These are phyloP conservation scores for Engraulis encrasicolus DNA, from an alignment of 2,113 vertebrate genomes.

Conservation along the genomic window DNA sequence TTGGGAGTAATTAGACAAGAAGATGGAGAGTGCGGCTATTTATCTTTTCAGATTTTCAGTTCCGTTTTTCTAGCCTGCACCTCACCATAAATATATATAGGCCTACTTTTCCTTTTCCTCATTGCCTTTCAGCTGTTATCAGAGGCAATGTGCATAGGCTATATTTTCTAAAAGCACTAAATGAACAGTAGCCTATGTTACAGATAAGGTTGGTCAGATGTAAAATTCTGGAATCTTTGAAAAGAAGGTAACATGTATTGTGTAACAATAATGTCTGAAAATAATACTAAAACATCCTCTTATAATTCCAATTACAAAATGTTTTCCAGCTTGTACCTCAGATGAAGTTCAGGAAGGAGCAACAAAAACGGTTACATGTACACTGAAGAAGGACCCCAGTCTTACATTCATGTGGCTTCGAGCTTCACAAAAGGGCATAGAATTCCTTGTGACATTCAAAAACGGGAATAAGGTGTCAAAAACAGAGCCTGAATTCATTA, in stretches of 20 bases:
- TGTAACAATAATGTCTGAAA: not conserved
- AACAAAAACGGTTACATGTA: not conserved
- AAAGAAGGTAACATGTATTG: not conserved
- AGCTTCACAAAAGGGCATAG: not conserved
- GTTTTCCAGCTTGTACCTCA: not conserved
- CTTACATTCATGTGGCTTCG: conserved; percentile 27
- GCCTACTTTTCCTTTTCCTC: too few relatives aligned
- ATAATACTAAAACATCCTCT: not conserved
- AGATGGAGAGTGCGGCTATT: too few relatives aligned
- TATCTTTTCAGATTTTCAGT: too few relatives aligned
- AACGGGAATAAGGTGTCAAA: not conserved
- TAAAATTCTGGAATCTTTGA: not conserved
- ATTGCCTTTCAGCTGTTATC: not conserved
- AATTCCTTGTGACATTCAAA: conserved; percentile 18
- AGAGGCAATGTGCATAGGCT: not conserved
- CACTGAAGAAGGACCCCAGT: not conserved
- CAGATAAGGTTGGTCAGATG: too few relatives aligned
- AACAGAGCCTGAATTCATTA: accelerated
- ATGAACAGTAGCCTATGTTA: too few relatives aligned
- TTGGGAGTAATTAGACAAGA: accelerated
- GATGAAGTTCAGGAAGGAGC: not conserved
- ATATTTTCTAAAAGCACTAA: too few relatives aligned
- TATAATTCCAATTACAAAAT: not conserved
- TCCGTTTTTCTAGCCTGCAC: too few relatives aligned
- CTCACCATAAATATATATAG: too few relatives aligned